Evolutionary conservation across 1,140 invertebrate genomes (phyloP).

Genomic region (Asbolus verrucosus): DNA sequence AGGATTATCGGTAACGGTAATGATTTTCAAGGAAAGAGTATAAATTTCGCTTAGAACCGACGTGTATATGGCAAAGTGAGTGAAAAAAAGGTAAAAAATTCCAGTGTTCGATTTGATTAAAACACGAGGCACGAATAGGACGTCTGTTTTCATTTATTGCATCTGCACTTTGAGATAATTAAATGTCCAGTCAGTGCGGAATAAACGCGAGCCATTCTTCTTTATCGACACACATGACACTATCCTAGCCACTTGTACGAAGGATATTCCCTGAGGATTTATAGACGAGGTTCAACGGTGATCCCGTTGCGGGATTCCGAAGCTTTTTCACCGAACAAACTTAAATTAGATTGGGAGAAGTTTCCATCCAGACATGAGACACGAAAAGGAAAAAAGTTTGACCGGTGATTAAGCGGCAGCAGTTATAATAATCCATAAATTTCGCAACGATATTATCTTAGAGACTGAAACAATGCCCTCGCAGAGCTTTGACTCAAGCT

Average conservation of each 20-base stretch:
- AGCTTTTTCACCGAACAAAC: conserved; percentile 3
- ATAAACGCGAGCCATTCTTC: conserved; percentile 31
- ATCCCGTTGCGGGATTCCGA: conserved; percentile 1
- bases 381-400: conserved; percentile 2
- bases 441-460: conserved; percentile 11
- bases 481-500: conserved; percentile 17
- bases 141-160: conserved; percentile 45
- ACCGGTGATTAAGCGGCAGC: conserved; percentile 9
- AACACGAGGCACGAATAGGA: conserved; percentile 13
- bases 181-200: conserved; percentile 40
- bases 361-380: background rate
- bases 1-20: no score
- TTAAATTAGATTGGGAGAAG: conserved; percentile 4
- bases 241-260: no score
- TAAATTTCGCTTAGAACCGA: background rate
- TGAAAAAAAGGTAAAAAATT: conserved; percentile 1
- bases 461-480: conserved; percentile 14
- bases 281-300: conserved; percentile 9
- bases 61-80: background rate
- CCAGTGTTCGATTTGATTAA: conserved; percentile 28
- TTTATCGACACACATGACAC: conserved; percentile 45
- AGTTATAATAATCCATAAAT: background rate
- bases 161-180: conserved; percentile 39
- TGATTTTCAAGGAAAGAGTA: background rate
- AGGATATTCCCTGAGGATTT: conserved; percentile 30